Conservation (phyloP, 2,797 vertebrate genomes). For the Paedocypris micromegethes region DNA sequence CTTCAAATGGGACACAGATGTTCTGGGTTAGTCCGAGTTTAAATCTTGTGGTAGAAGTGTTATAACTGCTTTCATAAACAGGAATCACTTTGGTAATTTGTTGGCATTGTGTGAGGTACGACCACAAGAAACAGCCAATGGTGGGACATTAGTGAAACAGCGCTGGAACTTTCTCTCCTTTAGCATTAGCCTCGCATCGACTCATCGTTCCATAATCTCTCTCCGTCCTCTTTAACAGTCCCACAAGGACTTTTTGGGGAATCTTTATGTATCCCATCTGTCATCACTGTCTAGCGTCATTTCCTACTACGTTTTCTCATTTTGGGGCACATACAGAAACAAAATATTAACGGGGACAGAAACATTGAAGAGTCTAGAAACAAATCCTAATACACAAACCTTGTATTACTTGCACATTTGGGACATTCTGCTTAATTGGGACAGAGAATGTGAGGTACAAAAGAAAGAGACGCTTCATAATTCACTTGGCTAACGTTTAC, state of each 20-base stretch:
- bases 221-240: constrained; percentile 34
- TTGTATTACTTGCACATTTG: no score
- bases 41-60: constrained; percentile 26
- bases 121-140: constrained; percentile 22
- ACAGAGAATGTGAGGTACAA: no score
- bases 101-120: constrained; percentile 27
- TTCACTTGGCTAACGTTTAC: no score
- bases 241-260: background rate
- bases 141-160: constrained; percentile 3
- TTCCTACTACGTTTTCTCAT: background rate
- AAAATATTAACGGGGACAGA: no score
- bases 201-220: constrained; percentile 23
- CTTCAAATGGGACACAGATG: constrained; percentile 35
- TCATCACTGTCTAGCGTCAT: background rate
- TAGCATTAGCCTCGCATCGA: constrained; percentile 4
- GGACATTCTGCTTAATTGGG: no score
- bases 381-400: no score
- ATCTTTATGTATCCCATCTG: background rate
- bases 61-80: constrained; percentile 12
- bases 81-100: constrained; percentile 9
- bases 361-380: no score
- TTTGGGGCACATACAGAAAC: background rate
- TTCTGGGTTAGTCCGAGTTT: constrained; percentile 17
- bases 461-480: no score
- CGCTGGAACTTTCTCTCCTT: constrained; percentile 10